Evolutionary conservation across 2,113 vertebrate species (phyloP).

Genomic region (Grammomys dolichurus): DNA sequence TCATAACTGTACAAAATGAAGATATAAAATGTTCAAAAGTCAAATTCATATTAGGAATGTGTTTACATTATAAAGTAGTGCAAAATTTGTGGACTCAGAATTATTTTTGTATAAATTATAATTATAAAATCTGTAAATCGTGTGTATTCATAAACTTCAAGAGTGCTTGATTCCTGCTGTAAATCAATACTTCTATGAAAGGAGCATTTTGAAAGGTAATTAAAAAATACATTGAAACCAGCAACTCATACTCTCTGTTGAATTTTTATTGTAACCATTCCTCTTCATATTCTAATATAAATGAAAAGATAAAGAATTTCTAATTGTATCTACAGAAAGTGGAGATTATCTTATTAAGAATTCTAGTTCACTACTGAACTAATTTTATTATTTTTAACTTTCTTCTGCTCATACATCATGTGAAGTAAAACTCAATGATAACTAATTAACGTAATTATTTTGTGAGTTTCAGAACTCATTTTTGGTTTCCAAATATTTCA

Average conservation of each 20-base stretch:
- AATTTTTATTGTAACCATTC: neutral
- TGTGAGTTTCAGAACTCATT: neutral
- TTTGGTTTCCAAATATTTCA: slow-evolving; percentile 7
- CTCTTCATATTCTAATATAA: neutral
- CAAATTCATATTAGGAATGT: neutral
- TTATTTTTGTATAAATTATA: neutral
- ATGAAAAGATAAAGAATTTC: neutral
- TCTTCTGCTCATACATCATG: neutral
- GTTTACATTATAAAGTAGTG: neutral
- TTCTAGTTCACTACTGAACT: neutral
- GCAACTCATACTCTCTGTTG: neutral
- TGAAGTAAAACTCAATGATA: neutral
- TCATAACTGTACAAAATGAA: neutral
- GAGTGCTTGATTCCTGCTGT: neutral
- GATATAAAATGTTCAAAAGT: neutral
- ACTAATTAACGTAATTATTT: slow-evolving; percentile 10
- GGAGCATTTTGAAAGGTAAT: slow-evolving; percentile 2
- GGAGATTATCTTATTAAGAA: neutral
- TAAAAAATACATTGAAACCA: slow-evolving; percentile 23
- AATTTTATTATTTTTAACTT: slow-evolving; percentile 9
- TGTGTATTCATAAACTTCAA: neutral
- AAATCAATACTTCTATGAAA: neutral
- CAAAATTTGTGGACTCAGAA: neutral
- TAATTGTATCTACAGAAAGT: neutral
- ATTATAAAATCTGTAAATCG: neutral